Evolutionary conservation across 2,888 invertebrate genomes (phyloP).

Genomic region (Acanthosepion lycidas): DNA sequence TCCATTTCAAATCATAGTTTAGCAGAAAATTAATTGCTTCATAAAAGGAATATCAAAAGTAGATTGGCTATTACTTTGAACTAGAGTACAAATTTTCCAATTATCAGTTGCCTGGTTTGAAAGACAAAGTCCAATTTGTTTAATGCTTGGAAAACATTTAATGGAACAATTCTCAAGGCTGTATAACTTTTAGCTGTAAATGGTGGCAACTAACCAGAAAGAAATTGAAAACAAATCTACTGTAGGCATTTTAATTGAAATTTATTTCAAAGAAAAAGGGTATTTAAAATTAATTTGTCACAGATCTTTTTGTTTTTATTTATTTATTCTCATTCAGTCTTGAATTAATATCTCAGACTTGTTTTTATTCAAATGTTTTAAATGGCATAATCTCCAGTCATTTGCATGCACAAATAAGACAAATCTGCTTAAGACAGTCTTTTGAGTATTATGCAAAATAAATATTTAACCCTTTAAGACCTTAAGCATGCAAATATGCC

Average conservation of each 20-base stretch:
- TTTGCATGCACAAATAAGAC: background rate
- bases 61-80: background rate
- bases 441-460: background rate
- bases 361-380: background rate
- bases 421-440: background rate
- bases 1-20: slow-evolving; percentile 1
- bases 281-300: background rate
- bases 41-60: slow-evolving; percentile 33
- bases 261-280: background rate
- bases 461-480: too few relatives aligned
- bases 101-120: background rate
- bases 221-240: slow-evolving; percentile 18
- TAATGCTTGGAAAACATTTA: background rate
- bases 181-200: background rate
- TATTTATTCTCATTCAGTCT: background rate
- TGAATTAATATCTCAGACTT: background rate
- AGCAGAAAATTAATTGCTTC: slow-evolving; percentile 1
- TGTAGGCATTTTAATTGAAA: slow-evolving; percentile 2
- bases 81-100: slow-evolving; percentile 10
- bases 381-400: background rate
- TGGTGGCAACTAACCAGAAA: background rate
- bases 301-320: background rate
- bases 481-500: too few relatives aligned
- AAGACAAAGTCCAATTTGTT: slow-evolving; percentile 1
- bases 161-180: background rate